Conservation (phyloP, 2,888 invertebrate genomes). For the Hemithea aestivaria region DNA sequence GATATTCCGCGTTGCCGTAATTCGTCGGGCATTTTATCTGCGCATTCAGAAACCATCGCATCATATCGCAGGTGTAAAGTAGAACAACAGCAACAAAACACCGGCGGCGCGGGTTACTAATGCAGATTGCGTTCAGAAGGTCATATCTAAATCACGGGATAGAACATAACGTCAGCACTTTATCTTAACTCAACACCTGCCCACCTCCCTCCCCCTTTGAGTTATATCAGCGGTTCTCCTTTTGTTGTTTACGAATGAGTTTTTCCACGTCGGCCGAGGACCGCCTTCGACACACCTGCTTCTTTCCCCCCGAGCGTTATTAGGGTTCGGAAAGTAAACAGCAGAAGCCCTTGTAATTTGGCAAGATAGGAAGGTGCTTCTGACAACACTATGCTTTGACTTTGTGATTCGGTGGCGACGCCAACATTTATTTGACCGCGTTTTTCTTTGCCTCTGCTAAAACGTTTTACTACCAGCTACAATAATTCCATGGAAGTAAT, state of each 20-base stretch:
- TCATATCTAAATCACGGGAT: slow-evolving; percentile 73
- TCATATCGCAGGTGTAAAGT: slow-evolving; percentile 45
- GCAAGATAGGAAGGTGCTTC: slow-evolving; percentile 14
- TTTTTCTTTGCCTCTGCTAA: no score
- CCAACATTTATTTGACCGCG: neutral
- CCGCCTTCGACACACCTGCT: slow-evolving; percentile 67
- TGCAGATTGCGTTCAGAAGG: slow-evolving; percentile 70
- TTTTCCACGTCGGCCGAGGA: slow-evolving; percentile 61
- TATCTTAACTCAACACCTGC: slow-evolving; percentile 71
- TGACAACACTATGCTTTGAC: slow-evolving; percentile 21
- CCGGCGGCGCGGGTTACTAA: slow-evolving; percentile 50
- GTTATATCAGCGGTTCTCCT: slow-evolving; percentile 61
- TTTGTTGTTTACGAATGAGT: slow-evolving; percentile 74
- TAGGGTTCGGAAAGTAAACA: slow-evolving; percentile 29
- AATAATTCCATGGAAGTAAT: no score
- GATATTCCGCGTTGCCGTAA: slow-evolving; percentile 15
- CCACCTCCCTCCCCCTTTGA: slow-evolving; percentile 43
- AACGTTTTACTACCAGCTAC: no score
- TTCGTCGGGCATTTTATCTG: slow-evolving; percentile 18
- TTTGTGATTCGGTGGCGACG: slow-evolving; percentile 13
- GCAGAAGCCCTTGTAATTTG: slow-evolving; percentile 24
- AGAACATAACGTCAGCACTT: slow-evolving; percentile 66
- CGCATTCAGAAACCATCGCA: slow-evolving; percentile 18
- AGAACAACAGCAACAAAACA: slow-evolving; percentile 43
- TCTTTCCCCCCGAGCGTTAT: slow-evolving; percentile 41